A percentile compares a stretch with the other conserved stretches of the same genome.
Conservation (phyloP, 2,113 vertebrate species). For the Pluvianellus socialis region DNA sequence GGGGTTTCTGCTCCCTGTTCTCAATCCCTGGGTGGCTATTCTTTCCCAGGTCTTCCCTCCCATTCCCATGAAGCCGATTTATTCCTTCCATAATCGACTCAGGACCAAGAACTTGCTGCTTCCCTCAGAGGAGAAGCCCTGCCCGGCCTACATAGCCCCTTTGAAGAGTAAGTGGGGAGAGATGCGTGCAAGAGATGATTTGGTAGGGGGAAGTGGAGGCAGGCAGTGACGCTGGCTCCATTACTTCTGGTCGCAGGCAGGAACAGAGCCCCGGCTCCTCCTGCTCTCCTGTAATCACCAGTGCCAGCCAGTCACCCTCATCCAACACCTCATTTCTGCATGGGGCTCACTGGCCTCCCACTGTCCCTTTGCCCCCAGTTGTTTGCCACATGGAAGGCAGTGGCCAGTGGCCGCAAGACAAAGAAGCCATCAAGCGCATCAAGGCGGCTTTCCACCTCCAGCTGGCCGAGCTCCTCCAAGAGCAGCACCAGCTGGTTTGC, state of each 20-base stretch:
- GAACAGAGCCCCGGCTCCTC: background rate
- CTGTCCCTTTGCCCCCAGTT: constrained; percentile 72
- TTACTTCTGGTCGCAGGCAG: background rate
- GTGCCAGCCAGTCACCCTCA: background rate
- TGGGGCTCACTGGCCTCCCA: background rate
- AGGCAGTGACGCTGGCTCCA: fast-evolving
- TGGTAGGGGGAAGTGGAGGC: background rate
- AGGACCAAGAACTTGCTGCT: constrained; percentile 72
- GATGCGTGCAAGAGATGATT: background rate
- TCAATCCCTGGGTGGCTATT: background rate
- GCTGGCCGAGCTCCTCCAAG: constrained; percentile 83
- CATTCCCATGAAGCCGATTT: constrained; percentile 77
- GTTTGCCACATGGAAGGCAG: constrained; percentile 97
- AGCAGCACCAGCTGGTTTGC: constrained; percentile 82
- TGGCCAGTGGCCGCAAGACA: constrained; percentile 92
- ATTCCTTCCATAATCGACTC: constrained; percentile 74
- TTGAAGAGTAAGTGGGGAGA: constrained; percentile 79
- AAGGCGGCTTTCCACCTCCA: constrained; percentile 90
- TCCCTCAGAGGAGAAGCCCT: constrained; percentile 82
- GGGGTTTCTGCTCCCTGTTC: background rate
- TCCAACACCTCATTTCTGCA: background rate
- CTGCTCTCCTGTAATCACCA: background rate
- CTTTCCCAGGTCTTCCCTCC: constrained; percentile 88
- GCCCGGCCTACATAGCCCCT: constrained; percentile 86
- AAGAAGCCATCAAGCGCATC: constrained; percentile 86